Percentiles rank a stretch among this genome's conserved stretches.
These are phyloP conservation scores for Pogona vitticeps DNA, from an alignment of 2,113 vertebrate species.

Conservation along the genomic window DNA sequence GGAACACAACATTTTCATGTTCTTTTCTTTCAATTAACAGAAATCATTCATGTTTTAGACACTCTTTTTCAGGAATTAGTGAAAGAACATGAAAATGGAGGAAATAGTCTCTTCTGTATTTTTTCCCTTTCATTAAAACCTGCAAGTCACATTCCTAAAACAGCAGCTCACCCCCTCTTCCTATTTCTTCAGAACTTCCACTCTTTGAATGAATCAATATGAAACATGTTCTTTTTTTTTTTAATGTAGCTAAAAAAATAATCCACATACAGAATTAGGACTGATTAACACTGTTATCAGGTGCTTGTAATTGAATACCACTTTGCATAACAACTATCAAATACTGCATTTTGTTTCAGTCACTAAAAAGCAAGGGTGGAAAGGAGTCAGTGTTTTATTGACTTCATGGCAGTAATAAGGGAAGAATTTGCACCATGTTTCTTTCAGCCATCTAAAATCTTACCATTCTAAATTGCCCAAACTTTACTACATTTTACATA, in stretches of 20 bases:
- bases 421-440: constrained; percentile 32
- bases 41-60: too few species aligned
- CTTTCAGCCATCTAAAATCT: constrained; percentile 33
- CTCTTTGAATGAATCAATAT: neutral
- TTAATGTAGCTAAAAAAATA: neutral
- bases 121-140: neutral
- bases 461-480: constrained; percentile 31
- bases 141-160: neutral
- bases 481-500: constrained; percentile 50
- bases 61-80: too few species aligned
- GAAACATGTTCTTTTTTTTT: neutral
- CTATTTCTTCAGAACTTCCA: neutral
- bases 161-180: neutral
- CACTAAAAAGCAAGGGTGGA: neutral
- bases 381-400: constrained; percentile 23
- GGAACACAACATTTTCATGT: too few species aligned
- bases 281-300: neutral
- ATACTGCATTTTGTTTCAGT: neutral
- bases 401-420: constrained; percentile 9
- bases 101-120: too few species aligned
- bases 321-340: neutral
- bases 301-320: neutral
- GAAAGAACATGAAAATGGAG: neutral
- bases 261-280: neutral
- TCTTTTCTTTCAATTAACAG: too few species aligned